Evolutionary conservation across 1,140 invertebrate genomes (phyloP).

Genomic region (Paraescarpia echinospica): DNA sequence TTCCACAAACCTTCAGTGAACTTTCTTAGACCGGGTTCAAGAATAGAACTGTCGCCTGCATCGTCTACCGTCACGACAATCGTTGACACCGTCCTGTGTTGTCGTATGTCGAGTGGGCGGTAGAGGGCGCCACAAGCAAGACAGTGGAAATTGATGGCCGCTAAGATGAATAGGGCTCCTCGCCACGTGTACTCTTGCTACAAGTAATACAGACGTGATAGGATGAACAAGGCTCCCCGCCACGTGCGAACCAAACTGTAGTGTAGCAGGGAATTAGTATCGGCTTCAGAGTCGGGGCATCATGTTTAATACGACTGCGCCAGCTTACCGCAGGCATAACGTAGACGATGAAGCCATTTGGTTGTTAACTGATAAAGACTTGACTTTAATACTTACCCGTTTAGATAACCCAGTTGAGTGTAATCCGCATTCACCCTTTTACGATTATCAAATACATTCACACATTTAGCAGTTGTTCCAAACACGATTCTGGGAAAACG

Average conservation of each 20-base stretch:
- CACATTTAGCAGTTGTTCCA: too few relatives aligned
- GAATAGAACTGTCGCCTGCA: too few relatives aligned
- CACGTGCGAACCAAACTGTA: too few relatives aligned
- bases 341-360: not conserved
- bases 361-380: not conserved
- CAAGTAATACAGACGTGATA: not conserved
- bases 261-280: too few relatives aligned
- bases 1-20: not conserved
- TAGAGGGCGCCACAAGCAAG: conserved; percentile 25
- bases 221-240: too few relatives aligned
- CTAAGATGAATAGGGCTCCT: conserved; percentile 75
- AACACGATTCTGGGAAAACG: too few relatives aligned
- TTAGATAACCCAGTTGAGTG: not conserved
- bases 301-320: not conserved
- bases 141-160: conserved; percentile 65
- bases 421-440: not conserved
- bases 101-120: not conserved
- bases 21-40: not conserved
- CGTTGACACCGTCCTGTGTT: not conserved
- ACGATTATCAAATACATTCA: not conserved
- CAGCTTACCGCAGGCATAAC: not conserved
- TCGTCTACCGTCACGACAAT: not conserved
- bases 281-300: too few relatives aligned
- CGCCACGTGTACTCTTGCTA: conserved; percentile 67
- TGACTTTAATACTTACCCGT: not conserved